Evolutionary conservation across 2,113 vertebrate genomes (phyloP), one percentile per base, ranked within the genome.

Genomic region (Myotis lucifugus): DNA sequence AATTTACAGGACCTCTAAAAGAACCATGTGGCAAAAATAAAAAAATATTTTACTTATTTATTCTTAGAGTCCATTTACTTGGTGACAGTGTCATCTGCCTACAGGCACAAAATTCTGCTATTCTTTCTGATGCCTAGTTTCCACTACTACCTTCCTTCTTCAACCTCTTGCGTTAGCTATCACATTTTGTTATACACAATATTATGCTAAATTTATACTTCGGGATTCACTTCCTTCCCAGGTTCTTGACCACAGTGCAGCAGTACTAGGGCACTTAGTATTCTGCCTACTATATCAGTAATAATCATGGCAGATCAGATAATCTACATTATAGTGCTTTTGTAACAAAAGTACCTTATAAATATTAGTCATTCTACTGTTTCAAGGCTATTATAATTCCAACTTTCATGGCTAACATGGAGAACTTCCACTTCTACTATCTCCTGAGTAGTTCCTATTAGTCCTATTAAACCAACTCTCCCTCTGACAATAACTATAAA

Each of bases 41-140:
- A 54, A 34, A 56, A 94, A 40, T 69, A 73, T 48, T 79, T 94
- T 90, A 88, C 14, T 52, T 61, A 69, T 15, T 91, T 82, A 91
- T 11, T 34, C n/a, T 73, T 67, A 2, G 18, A 56, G 7, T 73
- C 72, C n/a, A 46, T 64, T 61, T 88, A 84, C 46, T 48, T 72
- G 13, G 54, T 56, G 19, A 61, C 7, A 73, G 8, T 79, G 14
- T 90, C 34, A 85, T 72, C 17, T 82, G 2, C 25, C 46, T 19
- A 78, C 73, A 81, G 25, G 15, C 25, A 90, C 2, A 93, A 86
- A 86, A 95, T 86, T 72, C 37, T 48, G 46, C 59, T 79, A n/a
- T 90, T 74, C 6, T 18, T 85, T 66, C 21, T 84, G 72, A 70
- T 27, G 78, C 29, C 29, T 61, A 12, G 21, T 70, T 88, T 95